A percentile compares a stretch with the other conserved stretches of the same genome.
Evolutionary conservation across 1,140 invertebrate species (phyloP).

Genomic region (Saccostrea glomerata): DNA sequence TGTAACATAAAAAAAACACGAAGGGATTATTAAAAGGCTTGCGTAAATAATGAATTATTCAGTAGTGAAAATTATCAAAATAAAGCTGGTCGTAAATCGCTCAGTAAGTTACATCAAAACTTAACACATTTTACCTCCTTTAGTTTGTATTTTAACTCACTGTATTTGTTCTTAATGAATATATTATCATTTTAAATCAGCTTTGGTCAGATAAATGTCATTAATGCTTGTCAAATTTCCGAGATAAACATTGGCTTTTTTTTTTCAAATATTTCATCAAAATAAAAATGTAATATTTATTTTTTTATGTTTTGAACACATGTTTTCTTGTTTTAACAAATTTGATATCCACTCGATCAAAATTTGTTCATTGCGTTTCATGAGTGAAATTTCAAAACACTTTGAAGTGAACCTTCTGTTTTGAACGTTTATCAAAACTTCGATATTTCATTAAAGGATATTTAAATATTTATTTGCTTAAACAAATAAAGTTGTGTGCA

Average conservation of each 20-base stretch:
- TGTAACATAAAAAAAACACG: neutral
- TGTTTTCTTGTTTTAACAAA: neutral
- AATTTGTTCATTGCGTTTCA: neutral
- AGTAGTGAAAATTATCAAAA: neutral
- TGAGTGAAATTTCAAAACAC: neutral
- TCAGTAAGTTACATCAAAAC: slow-evolving; percentile 14
- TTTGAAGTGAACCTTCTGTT: neutral
- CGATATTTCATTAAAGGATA: neutral
- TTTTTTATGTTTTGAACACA: neutral
- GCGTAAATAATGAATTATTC: slow-evolving; percentile 25
- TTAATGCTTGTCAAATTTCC: slow-evolving; percentile 18
- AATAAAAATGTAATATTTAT: neutral
- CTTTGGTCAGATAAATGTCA: slow-evolving; percentile 14
- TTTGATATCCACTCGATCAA: slow-evolving; percentile 1
- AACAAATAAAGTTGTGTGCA: neutral
- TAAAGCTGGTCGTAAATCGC: slow-evolving; percentile 12
- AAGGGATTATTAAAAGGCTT: neutral
- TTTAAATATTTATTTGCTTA: no score
- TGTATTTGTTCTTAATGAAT: slow-evolving; percentile 28
- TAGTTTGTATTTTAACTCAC: neutral
- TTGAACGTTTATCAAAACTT: neutral
- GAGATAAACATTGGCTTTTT: slow-evolving; percentile 8
- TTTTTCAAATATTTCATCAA: slow-evolving; percentile 35
- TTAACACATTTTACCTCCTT: slow-evolving; percentile 16
- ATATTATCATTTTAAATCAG: slow-evolving; percentile 37